Evolutionary conservation across 2,888 invertebrate genomes (phyloP), one percentile per base, ranked within the genome.

Genomic region (Monopis laevigella): DNA sequence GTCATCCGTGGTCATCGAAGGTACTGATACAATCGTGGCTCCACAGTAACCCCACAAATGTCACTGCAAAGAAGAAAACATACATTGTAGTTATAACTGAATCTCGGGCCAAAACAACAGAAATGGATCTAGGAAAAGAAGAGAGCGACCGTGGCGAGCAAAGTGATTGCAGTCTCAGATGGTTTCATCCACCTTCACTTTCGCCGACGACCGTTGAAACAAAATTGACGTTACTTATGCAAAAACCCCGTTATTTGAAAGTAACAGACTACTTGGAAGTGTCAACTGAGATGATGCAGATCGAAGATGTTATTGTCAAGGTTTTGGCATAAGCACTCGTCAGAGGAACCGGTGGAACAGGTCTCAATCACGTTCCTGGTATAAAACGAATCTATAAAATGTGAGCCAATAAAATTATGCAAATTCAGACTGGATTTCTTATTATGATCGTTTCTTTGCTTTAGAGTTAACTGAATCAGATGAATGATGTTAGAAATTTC

Each of bases 51-150:
- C 65, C 64, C 59, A 57, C 66, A 67, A 65, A 68, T 51, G 67
- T 55, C 73, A 77, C 78, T 78, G 78, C 69, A 80, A 80, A 80
- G 70, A 78, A 60, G 57, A 73, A 75, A 73, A 74, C 74, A 40
- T 16, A 40, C 28, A 18, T 19, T 40, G 40, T 40, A 40, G 32
- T 32, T 32, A 32, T 32, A 32, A 32, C 32, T 32, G 32, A 32
- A 17, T 17, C 32, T 32, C 11, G 16, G n/a, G 17, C 2, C 32
- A 17, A 32, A 32, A 32, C 32, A 16, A 32, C n/a, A 8, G 16
- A 32, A 32, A 17, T 32, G 32, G 32, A 13, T 32, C 17, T 28
- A 11, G 28, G 4, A 28, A 28, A 28, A 28, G 10, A 32, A 32
- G 3, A 32, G 16, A n/a, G n/a, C n/a, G n/a, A 32, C 32, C 14